phyloP scores from a whole-genome alignment of 2,888 invertebrate species.

The Taphrorychus bicolor region DNA sequence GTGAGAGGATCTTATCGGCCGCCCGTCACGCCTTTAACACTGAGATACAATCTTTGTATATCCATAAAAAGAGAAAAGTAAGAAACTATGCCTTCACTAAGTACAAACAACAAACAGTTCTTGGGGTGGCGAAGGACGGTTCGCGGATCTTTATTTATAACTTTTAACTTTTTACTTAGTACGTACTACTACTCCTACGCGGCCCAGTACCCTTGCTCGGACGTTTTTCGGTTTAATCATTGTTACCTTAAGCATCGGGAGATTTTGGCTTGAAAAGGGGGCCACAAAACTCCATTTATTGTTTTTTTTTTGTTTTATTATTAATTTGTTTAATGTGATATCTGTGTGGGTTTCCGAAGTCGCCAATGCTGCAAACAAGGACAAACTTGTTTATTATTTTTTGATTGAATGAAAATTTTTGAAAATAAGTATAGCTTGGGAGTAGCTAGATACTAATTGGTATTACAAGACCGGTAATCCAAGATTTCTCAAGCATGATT shows the following conservation, averaged over 20 bases:
- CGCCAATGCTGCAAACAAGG: too few species aligned
- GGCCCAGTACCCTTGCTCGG: slow-evolving; percentile 33
- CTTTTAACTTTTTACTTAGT: slow-evolving; percentile 26
- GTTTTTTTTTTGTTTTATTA: slow-evolving; percentile 16
- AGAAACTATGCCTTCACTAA: slow-evolving; percentile 58
- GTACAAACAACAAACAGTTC: slow-evolving; percentile 39
- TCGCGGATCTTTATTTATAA: slow-evolving; percentile 19
- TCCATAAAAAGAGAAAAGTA: slow-evolving; percentile 22
- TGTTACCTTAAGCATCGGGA: background rate
- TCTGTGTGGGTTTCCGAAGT: slow-evolving; percentile 14
- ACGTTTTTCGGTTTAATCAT: background rate
- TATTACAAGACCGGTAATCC: too few species aligned
- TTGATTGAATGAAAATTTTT: too few species aligned
- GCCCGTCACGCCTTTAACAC: background rate
- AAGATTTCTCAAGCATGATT: too few species aligned
- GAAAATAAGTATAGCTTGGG: too few species aligned
- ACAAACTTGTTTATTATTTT: too few species aligned
- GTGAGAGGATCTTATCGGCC: background rate
- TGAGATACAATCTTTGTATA: background rate
- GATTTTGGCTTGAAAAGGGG: background rate
- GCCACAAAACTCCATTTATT: background rate
- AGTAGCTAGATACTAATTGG: too few species aligned
- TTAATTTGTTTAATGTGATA: too few species aligned
- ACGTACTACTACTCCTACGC: slow-evolving; percentile 30
- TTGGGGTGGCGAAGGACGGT: slow-evolving; percentile 17